phyloP scores from a whole-genome alignment of 1,140 invertebrate species.

The Hyles euphorbiae region DNA sequence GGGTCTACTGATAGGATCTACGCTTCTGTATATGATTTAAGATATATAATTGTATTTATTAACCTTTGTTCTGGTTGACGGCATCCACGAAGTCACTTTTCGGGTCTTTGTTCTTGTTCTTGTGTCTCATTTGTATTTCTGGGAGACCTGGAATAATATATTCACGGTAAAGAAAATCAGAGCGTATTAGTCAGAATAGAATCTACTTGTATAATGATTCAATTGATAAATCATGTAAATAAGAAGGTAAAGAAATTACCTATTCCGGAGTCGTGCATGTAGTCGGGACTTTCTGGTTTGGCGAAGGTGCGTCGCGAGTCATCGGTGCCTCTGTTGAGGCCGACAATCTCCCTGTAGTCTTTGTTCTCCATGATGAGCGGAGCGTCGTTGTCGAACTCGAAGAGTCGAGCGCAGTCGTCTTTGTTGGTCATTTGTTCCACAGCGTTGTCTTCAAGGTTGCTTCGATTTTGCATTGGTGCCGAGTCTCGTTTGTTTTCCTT shows the following conservation, averaged over 20 bases:
- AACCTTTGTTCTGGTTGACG: conserved; percentile 58
- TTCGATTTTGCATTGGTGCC: conserved; percentile 38
- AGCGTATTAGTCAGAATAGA: too few species aligned
- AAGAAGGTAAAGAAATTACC: conserved; percentile 35
- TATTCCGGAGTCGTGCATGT: conserved; percentile 74
- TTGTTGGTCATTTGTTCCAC: conserved; percentile 66
- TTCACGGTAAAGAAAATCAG: too few species aligned
- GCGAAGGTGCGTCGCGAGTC: conserved; percentile 63
- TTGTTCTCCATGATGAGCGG: conserved; percentile 65
- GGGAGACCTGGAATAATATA: conserved; percentile 46
- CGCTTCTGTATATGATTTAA: too few species aligned
- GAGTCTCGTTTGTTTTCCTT: conserved; percentile 53
- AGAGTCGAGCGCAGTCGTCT: conserved; percentile 69
- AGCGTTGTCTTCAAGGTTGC: conserved; percentile 60
- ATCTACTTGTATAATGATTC: too few species aligned
- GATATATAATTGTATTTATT: conserved; percentile 1
- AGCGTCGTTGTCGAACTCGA: conserved; percentile 71
- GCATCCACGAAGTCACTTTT: conserved; percentile 63
- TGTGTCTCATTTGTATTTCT: conserved; percentile 65
- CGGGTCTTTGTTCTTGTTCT: conserved; percentile 56
- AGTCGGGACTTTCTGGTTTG: conserved; percentile 70
- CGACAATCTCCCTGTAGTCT: conserved; percentile 62
- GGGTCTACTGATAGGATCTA: too few species aligned
- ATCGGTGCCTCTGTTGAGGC: conserved; percentile 61
- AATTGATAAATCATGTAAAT: conserved; percentile 4